phyloP scores from a whole-genome alignment of 1,140 invertebrate species.

The Stratiolaelaps scimitus region DNA sequence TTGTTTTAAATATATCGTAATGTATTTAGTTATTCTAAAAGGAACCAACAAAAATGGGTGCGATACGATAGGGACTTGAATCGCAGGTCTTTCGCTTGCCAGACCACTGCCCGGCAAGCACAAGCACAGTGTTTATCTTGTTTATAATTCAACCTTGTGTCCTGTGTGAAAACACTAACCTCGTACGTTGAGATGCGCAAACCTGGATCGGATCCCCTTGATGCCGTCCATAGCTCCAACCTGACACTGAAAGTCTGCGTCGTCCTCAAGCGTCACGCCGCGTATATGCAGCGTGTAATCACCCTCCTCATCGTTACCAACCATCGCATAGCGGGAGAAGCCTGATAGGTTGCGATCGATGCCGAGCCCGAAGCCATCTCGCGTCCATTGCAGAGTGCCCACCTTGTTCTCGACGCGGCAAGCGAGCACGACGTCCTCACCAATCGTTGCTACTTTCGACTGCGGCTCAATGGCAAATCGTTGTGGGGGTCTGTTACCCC shows the following conservation, averaged over 20 bases:
- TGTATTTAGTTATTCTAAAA: too few species aligned
- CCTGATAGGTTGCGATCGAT: constrained; percentile 69
- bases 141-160: too few species aligned
- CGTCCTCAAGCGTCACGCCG: constrained; percentile 74
- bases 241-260: constrained; percentile 79
- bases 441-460: constrained; percentile 54
- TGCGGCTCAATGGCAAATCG: constrained; percentile 31
- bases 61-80: too few species aligned
- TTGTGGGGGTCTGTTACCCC: constrained; percentile 29
- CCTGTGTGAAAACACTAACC: too few species aligned
- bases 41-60: too few species aligned
- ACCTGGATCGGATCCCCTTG: constrained; percentile 62
- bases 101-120: too few species aligned
- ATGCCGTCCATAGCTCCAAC: constrained; percentile 54
- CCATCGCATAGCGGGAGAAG: constrained; percentile 79
- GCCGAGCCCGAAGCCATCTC: constrained; percentile 78
- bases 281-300: constrained; percentile 64
- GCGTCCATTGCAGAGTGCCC: constrained; percentile 81
- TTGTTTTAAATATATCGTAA: too few species aligned
- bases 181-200: constrained; percentile 66
- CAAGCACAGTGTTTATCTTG: too few species aligned
- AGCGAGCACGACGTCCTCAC: constrained; percentile 58
- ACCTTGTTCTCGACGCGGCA: constrained; percentile 66
- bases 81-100: too few species aligned
- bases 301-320: constrained; percentile 79